Evolutionary conservation across 2,113 vertebrate genomes (phyloP), one percentile per base, ranked within the genome.

Genomic region (Neolamprologus devosi): DNA sequence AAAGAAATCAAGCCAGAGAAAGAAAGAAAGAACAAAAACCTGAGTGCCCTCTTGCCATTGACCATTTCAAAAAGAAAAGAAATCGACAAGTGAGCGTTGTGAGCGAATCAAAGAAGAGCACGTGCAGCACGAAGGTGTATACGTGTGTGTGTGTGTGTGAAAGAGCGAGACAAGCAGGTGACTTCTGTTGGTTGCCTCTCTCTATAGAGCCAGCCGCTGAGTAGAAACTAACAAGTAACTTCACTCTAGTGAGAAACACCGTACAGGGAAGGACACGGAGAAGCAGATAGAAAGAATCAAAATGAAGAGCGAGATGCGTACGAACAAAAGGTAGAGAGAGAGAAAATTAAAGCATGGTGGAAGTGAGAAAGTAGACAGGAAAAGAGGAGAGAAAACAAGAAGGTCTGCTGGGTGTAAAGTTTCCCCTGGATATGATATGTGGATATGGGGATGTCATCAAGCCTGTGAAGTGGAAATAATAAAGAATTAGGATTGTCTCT

Each of bases 401-500:
- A 87, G 79, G 94, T 94, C 93, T 94, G 92, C 92, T 86, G 95
- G 93, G 94, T 95, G 93, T 95, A 92, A 95, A 94, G 95, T 94
- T 95, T 95, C 94, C 93, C 92, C 92, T 93, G 93, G 89, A 94
- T 94, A 90, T 95, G 95, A 96, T 96, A 93, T 93, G 93, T 93
- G 94, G 92, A 95, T 95, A 92, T 91, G 90, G 87, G 93, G 91
- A 95, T 96, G 95, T 95, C 96, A 96, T 95, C 93, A 93, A 93
- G 85, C 87, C 94, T 95, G 93, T 96, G 94, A 96, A 94, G 94
- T 95, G 95, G 95, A 96, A 96, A 96, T 95, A 96, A 96, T 95
- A 96, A 96, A 95, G 95, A 96, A 96, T 96, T 95, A 95, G 95
- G 93, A 95, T 96, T 94, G 94, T 96, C 96, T 96, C 95, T 90